These are phyloP conservation scores for Zoroaster sp. DNA, from an alignment of 53 echinoderm and acorn worm species.

Conservation along the genomic window DNA sequence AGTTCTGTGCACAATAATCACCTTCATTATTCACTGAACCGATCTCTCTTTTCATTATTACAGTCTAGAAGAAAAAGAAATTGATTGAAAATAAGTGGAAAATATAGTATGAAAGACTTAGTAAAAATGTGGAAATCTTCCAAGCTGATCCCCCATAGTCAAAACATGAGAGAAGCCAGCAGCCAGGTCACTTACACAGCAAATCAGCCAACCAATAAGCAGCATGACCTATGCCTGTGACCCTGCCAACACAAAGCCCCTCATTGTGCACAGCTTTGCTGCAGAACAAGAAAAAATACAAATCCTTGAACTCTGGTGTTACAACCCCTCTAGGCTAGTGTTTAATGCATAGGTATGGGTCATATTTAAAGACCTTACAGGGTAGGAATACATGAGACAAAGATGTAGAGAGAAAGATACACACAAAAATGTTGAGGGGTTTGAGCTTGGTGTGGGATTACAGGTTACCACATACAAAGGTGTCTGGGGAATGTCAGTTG, in stretches of 20 bases:
- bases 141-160: conserved; percentile 23
- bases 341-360: not conserved
- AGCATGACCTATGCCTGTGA: conserved; percentile 14
- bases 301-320: conserved; percentile 46
- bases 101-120: too few relatives aligned
- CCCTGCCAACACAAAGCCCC: conserved; percentile 45
- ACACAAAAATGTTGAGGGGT: not conserved
- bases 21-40: too few relatives aligned
- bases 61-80: too few relatives aligned
- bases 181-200: conserved; percentile 13
- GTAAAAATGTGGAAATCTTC: too few relatives aligned
- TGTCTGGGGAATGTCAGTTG: conserved; percentile 6
- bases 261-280: conserved; percentile 18
- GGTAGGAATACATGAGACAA: not conserved
- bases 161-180: not conserved
- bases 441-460: conserved; percentile 38
- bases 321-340: not conserved
- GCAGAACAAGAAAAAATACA: not conserved
- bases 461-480: conserved; percentile 47
- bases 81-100: too few relatives aligned
- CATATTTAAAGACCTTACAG: not conserved
- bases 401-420: too few relatives aligned
- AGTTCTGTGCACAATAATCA: too few relatives aligned
- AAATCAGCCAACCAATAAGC: not conserved
- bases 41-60: too few relatives aligned